phyloP scores from a whole-genome alignment of 2,797 vertebrate species.

The Chiroxiphia lanceolata region DNA sequence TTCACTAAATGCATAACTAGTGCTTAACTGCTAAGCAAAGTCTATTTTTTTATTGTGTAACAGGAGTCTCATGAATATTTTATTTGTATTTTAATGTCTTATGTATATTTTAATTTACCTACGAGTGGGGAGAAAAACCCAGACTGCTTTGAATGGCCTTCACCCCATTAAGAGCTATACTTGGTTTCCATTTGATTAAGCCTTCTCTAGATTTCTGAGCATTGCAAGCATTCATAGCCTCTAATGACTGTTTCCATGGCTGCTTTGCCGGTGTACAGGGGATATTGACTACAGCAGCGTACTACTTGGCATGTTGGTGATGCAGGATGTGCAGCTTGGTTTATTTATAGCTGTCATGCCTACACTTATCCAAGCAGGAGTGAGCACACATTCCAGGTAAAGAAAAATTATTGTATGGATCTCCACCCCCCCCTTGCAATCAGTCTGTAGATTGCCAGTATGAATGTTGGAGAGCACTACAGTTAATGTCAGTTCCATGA shows the following conservation, averaged over 20 bases:
- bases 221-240: neutral
- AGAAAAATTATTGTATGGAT: neutral
- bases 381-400: slow-evolving; percentile 84
- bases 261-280: slow-evolving; percentile 72
- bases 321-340: slow-evolving; percentile 98
- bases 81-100: neutral
- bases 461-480: neutral
- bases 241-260: neutral
- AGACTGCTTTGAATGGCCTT: neutral
- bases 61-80: neutral
- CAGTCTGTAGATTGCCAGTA: neutral
- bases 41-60: neutral
- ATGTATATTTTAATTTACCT: neutral
- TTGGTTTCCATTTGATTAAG: neutral
- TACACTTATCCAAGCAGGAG: slow-evolving; percentile 88
- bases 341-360: slow-evolving; percentile 95
- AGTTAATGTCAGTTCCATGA: neutral
- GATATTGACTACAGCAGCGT: slow-evolving; percentile 93
- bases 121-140: neutral
- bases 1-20: neutral
- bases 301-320: slow-evolving; percentile 94
- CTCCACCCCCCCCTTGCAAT: neutral
- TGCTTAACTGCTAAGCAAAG: neutral
- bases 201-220: neutral
- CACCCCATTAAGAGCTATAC: neutral